Evolutionary conservation across 2,113 vertebrate species (phyloP), one percentile per base, ranked within the genome.

Genomic region (Neoarius graeffei): DNA sequence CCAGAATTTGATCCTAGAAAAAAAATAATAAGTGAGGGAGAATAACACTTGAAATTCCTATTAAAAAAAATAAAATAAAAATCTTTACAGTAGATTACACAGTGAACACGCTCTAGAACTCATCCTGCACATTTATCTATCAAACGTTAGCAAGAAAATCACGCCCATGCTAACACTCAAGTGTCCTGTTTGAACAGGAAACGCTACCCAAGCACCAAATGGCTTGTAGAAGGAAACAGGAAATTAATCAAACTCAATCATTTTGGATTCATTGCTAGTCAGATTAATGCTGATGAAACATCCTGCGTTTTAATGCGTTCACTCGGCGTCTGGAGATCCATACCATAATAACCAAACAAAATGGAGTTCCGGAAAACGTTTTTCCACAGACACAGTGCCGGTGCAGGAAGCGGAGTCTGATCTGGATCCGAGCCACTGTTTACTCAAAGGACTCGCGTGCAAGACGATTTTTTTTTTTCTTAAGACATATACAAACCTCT

Each of bases 41-140:
- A 85, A 76, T 76, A 11, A 76, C 30, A 83, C 85, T 66, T 60
- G 20, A 54, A 66, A 62, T 57, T 81, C 25, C 59, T 82, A 81
- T n/a, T 9, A 50, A 76, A 76, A 71, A 83, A 25, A 27, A 48
- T 30, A 42, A 42, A 42, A 7, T 48, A n/a, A 59, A 7, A 25
- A 50, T 90, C 74, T 77, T 85, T 87, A 87, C 88, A 89, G 90
- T 87, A 90, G 85, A 89, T 89, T 80, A 83, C 85, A 85, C 88
- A 90, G 82, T 85, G 79, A 90, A 86, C 86, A 11, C 23, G 69
- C 48, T 9, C 87, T 42, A 60, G 2, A 25, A 35, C 77, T 87
- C 79, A 64, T 89, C 82, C 83, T 83, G 88, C 67, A 85, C 76
- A 66, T 73, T 84, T 27, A 71, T 13, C 69, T 87, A 77, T 56